Evolutionary conservation across 2,797 vertebrate genomes (phyloP).

Genomic region (Myiotriccus ornatus): DNA sequence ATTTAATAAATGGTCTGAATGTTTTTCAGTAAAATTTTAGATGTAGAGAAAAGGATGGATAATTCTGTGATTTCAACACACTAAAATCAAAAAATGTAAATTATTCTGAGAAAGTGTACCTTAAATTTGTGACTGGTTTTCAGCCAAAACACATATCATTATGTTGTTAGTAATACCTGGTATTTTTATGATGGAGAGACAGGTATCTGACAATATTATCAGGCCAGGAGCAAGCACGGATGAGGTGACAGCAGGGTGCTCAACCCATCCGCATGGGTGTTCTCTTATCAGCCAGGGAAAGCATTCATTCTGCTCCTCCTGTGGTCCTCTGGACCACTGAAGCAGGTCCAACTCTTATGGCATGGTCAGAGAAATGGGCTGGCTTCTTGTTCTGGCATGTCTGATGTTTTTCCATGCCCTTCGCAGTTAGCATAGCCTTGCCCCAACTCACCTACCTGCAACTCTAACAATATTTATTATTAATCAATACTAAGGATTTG

Average conservation of each 20-base stretch:
- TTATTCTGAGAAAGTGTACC: neutral
- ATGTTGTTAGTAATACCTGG: neutral
- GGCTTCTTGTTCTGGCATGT: neutral
- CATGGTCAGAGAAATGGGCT: neutral
- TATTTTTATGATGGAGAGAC: neutral
- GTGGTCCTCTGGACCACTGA: neutral
- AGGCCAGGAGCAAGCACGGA: neutral
- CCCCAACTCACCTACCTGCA: neutral
- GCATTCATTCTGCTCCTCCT: neutral
- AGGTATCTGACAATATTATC: neutral
- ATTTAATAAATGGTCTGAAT: neutral
- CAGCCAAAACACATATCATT: neutral
- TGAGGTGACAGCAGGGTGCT: neutral
- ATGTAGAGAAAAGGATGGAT: neutral
- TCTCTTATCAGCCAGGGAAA: neutral
- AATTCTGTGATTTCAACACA: neutral
- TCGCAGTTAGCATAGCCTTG: too few species aligned
- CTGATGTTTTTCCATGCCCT: neutral
- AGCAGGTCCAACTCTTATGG: neutral
- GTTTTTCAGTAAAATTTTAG: neutral
- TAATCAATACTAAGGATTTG: neutral
- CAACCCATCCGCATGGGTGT: neutral
- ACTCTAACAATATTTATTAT: neutral
- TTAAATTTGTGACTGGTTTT: neutral
- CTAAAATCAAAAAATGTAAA: neutral